These are phyloP conservation scores for Fregetta grallaria DNA, from an alignment of 2,113 vertebrate genomes.

Conservation along the genomic window DNA sequence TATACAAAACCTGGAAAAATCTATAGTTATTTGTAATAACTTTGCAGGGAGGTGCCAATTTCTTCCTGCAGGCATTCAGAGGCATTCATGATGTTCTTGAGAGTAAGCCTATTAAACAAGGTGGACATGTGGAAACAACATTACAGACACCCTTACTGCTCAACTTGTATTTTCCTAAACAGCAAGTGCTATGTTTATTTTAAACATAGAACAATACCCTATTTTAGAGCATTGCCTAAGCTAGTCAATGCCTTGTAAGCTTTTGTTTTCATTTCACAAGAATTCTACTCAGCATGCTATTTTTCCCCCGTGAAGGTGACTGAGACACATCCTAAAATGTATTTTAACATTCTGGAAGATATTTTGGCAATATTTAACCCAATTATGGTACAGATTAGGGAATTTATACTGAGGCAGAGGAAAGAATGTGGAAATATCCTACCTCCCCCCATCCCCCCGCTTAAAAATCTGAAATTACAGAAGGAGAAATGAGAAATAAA, in stretches of 20 bases:
- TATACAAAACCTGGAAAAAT: background rate
- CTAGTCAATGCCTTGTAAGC: background rate
- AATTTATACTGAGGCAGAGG: background rate
- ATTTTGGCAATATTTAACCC: background rate
- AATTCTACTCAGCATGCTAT: background rate
- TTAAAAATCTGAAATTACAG: background rate
- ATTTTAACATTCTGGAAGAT: background rate
- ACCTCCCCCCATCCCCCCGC: background rate
- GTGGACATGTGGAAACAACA: background rate
- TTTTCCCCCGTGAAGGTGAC: background rate
- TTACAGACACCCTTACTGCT: background rate
- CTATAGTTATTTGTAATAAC: background rate
- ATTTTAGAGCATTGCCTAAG: background rate
- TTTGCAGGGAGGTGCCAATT: background rate
- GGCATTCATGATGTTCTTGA: background rate
- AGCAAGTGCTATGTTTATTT: background rate
- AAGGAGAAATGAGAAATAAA: background rate
- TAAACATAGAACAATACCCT: background rate
- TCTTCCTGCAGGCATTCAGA: background rate
- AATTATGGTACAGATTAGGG: background rate
- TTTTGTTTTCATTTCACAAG: background rate
- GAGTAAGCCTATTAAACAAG: background rate
- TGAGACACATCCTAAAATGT: background rate
- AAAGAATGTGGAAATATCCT: background rate
- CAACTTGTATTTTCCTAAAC: background rate